Evolutionary conservation across 1,140 invertebrate genomes (phyloP), one percentile per base, ranked within the genome.

Genomic region (Tigriopus japonicus): DNA sequence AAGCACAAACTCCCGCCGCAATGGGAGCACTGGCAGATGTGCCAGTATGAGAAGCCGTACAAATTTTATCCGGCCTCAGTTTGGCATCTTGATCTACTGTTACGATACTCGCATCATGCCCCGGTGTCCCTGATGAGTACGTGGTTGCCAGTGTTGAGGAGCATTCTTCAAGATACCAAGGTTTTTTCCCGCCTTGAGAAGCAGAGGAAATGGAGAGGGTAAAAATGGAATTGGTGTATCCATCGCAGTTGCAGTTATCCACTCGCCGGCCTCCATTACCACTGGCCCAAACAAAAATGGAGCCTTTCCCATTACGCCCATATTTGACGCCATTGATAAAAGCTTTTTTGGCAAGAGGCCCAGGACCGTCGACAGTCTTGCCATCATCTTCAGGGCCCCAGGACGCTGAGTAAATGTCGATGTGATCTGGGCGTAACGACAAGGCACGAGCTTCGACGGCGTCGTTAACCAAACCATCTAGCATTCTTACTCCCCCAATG

Each of bases 261-360:
- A 86, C 87, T 68, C 92, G 83, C 54, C 87, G 80, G 14, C 95
- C 95, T 28, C 95, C 95, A 71, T 99, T 98, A 12, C 95, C 95
- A 6, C 91, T 95, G 1, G 95, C 95, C 95, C 95, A 99, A 0
- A 98, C 91, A 70, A 97, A 99, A 66, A 99, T 97, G 5, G 89
- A 94, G 14, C 95, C 95, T 71, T 21, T 43, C 23, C 58, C 58
- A n/a, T 17, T 19, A n/a, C 58, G 41, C 2, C 58, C 58, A 19
- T 43, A 42, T n/a, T 83, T 88, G 13, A 98, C 90, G 51, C 94
- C 94, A 67, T 94, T 87, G 67, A 94, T 92, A 70, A 98, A 97
- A 40, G 95, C 93, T 68, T 85, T 78, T 52, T 87, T 80, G 14
- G 94, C 93, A 52, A 98, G 75, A n/a, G 87, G 87, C 6, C 93